Percentiles rank a stretch among this genome's conserved stretches.
phyloP scores from a whole-genome alignment of 2,888 invertebrate species.

The Oscheius sp. region DNA sequence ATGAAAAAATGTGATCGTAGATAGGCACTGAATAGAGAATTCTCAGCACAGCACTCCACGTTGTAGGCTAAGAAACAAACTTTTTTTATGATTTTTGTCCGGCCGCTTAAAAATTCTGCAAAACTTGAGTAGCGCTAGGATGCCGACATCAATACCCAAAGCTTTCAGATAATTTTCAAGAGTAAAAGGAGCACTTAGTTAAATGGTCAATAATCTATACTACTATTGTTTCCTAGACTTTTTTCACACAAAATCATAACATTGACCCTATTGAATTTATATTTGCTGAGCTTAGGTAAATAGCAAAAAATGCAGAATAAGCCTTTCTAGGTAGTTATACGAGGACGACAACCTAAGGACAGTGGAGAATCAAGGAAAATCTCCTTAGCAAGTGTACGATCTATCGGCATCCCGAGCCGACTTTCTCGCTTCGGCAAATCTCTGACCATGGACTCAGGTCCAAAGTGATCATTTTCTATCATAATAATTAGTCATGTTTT shows the following conservation, averaged over 20 bases:
- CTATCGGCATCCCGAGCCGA: slow-evolving; percentile 66
- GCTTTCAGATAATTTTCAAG: slow-evolving; percentile 3
- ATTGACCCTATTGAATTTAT: neutral
- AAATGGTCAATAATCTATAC: neutral
- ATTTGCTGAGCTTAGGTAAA: neutral
- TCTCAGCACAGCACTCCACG: too few species aligned
- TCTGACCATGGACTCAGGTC: slow-evolving; percentile 64
- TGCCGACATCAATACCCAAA: too few species aligned
- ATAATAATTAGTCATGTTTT: slow-evolving; percentile 12
- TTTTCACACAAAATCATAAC: neutral
- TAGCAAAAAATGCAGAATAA: neutral
- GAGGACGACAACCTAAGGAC: slow-evolving; percentile 6
- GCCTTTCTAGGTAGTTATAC: slow-evolving; percentile 12
- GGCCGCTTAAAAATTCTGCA: too few species aligned
- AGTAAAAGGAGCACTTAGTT: neutral
- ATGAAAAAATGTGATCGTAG: neutral
- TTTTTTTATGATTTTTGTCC: too few species aligned
- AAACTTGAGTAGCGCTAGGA: too few species aligned
- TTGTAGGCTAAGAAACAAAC: too few species aligned
- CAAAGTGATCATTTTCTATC: slow-evolving; percentile 5
- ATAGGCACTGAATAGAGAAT: too few species aligned
- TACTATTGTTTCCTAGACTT: neutral
- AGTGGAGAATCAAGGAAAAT: slow-evolving; percentile 64
- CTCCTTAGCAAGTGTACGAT: slow-evolving; percentile 68
- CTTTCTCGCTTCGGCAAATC: slow-evolving; percentile 71